Percentiles rank a stretch among this genome's conserved stretches.
Evolutionary conservation across 2,888 invertebrate species (phyloP).

Genomic region (Cosmopolites sordidus): DNA sequence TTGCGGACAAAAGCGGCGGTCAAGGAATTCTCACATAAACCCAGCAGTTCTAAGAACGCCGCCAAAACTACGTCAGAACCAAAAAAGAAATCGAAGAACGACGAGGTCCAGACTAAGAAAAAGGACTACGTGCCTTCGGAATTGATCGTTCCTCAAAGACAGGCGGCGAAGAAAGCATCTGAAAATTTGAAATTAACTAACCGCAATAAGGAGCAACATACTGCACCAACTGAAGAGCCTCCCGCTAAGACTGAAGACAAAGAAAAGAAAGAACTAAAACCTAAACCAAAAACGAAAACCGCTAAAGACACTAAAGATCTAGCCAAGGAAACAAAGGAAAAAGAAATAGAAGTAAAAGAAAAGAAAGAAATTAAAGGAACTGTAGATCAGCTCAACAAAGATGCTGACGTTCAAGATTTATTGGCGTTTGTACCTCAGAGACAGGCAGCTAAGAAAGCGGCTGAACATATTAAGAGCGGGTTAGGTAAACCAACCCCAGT

Average conservation of each 20-base stretch:
- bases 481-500: constrained; percentile 51
- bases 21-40: constrained; percentile 68
- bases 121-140: constrained; percentile 65
- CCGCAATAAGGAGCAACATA: constrained; percentile 40
- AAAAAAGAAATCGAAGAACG: constrained; percentile 32
- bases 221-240: constrained; percentile 24
- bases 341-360: constrained; percentile 29
- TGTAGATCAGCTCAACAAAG: constrained; percentile 52
- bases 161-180: constrained; percentile 87
- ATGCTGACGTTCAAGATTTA: constrained; percentile 57
- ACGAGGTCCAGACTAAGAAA: constrained; percentile 37
- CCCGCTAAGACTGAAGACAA: constrained; percentile 22
- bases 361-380: constrained; percentile 37
- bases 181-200: constrained; percentile 77
- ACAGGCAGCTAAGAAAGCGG: constrained; percentile 87
- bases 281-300: constrained; percentile 9
- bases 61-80: constrained; percentile 35
- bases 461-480: constrained; percentile 83
- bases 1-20: constrained; percentile 80
- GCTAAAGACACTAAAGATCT: constrained; percentile 29
- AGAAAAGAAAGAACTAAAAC: constrained; percentile 20
- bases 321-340: constrained; percentile 31
- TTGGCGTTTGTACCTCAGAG: constrained; percentile 84
- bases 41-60: constrained; percentile 38
- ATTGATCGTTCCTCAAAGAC: constrained; percentile 82